These are phyloP conservation scores for Xiphophorus birchmanni DNA, from an alignment of 2,797 vertebrate genomes.

Conservation along the genomic window DNA sequence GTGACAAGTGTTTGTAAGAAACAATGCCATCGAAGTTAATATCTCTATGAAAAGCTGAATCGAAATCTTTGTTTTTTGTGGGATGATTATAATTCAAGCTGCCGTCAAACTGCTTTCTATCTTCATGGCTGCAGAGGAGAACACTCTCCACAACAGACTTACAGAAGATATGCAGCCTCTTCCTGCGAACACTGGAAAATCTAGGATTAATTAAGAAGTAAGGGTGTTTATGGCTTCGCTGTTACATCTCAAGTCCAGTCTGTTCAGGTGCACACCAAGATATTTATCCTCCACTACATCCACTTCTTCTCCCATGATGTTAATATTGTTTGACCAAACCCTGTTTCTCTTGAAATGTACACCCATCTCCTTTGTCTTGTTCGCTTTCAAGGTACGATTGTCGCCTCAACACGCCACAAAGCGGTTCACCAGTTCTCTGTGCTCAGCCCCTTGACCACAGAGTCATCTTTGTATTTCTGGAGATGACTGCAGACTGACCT, in stretches of 20 bases:
- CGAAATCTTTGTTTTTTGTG: background rate
- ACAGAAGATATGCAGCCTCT: background rate
- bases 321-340: background rate
- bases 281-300: no score
- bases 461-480: no score
- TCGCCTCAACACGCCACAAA: no score
- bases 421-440: no score
- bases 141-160: background rate
- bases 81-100: background rate
- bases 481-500: no score
- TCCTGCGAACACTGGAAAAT: background rate
- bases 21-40: slow-evolving; percentile 15
- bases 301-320: no score
- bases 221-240: background rate
- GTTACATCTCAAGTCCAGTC: background rate
- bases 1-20: slow-evolving; percentile 3
- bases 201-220: background rate
- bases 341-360: no score
- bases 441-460: no score
- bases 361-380: no score
- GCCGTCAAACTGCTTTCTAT: background rate
- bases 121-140: background rate
- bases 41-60: background rate
- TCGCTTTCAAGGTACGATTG: no score
- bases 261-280: no score